A percentile compares a stretch with the other conserved stretches of the same genome.
Evolutionary conservation across 2,888 invertebrate species (phyloP).

Genomic region (Loripinus fragilis): DNA sequence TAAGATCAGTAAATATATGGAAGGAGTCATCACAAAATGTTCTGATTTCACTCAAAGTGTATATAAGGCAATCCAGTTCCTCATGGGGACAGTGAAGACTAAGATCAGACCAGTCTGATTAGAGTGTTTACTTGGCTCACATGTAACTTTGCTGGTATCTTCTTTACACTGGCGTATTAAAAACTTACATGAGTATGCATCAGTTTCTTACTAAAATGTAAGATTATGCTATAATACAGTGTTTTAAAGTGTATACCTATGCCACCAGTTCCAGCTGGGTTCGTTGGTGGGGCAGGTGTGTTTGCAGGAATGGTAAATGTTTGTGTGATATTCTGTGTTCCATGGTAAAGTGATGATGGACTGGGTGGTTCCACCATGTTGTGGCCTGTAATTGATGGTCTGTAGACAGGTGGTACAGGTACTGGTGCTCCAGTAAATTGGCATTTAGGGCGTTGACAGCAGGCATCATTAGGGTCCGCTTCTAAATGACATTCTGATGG

Average conservation of each 20-base stretch:
- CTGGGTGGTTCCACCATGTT: conserved; percentile 67
- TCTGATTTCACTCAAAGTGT: too few relatives aligned
- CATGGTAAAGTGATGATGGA: conserved; percentile 62
- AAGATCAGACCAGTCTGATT: neutral
- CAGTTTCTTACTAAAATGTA: too few relatives aligned
- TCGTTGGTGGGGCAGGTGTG: conserved; percentile 42
- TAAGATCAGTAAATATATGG: too few relatives aligned
- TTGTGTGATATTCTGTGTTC: conserved; percentile 55
- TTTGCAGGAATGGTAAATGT: conserved; percentile 53
- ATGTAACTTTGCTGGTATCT: too few relatives aligned
- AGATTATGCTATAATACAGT: too few relatives aligned
- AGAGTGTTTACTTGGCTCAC: too few relatives aligned
- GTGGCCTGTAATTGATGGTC: conserved; percentile 62
- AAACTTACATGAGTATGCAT: too few relatives aligned
- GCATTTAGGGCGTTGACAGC: conserved; percentile 70
- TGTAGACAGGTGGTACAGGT: conserved; percentile 66
- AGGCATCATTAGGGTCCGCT: conserved; percentile 67
- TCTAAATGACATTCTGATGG: conserved; percentile 67
- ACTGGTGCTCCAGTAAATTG: conserved; percentile 63
- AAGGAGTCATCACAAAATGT: too few relatives aligned
- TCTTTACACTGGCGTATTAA: too few relatives aligned
- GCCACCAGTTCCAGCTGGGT: neutral
- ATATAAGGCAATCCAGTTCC: neutral
- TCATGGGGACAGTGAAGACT: neutral
- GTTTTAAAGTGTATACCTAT: too few relatives aligned